Evolutionary conservation across 2,113 vertebrate genomes (phyloP), one percentile per base, ranked within the genome.

Genomic region (Pterocles gutturalis): DNA sequence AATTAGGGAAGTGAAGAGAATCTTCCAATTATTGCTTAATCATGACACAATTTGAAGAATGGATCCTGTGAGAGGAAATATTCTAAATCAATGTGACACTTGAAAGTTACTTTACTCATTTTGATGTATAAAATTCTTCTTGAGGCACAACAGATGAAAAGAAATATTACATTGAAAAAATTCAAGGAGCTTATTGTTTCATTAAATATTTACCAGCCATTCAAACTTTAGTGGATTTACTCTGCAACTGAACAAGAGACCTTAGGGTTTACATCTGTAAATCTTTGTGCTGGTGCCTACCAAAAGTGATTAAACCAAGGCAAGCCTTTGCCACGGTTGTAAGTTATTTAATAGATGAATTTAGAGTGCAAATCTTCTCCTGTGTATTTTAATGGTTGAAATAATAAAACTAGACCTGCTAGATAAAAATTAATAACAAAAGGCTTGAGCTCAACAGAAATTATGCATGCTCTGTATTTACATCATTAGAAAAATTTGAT

Each of bases 141-240:
- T 67, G 31, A 87, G 92, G 93, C 76, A 86, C 69, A 97, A 91
- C 57, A 86, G 86, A 93, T 95, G 43, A 94, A 93, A 94, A 95
- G 46, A 96, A 90, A 90, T 89, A 91, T 69, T 88, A 45, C 46
- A 83, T 89, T 81, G 65, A 94, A 95, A 90, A 86, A 36, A 87
- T 22, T 91, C 53, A 80, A 72, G 46, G 13, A 76, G 31, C 71
- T 87, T 95, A 94, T 95, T 96, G 83, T 96, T 96, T 95, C 84
- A 94, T 95, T 90, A 97, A 97, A 94, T 94, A 97, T 95, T 95
- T 97, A 95, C 71, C 34, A 90, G 31, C 29, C 41, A 87, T 89
- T 95, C 87, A 93, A 89, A 94, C 83, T 96, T 95, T 66, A 95
- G 62, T 76, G 82, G 61, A 85, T 96, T 96, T 89, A 92, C 54